A percentile compares a stretch with the other conserved stretches of the same genome.
phyloP scores from a whole-genome alignment of 2,113 vertebrate genomes.

The Cryptotis parvus region DNA sequence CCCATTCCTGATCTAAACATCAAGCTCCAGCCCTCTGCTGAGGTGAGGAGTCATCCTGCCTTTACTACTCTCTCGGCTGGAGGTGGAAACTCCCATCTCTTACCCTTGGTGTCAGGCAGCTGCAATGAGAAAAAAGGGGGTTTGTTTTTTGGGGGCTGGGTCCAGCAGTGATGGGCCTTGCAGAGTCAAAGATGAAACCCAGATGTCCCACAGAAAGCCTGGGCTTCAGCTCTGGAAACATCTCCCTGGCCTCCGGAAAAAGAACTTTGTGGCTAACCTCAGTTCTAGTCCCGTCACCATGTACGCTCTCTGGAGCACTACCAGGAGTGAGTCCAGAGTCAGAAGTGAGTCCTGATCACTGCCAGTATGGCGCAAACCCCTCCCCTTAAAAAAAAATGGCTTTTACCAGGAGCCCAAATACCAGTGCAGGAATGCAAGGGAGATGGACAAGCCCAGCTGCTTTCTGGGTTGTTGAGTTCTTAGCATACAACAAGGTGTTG shows the following conservation, averaged over 20 bases:
- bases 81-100: neutral
- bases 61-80: neutral
- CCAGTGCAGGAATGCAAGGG: neutral
- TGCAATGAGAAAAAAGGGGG: neutral
- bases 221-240: too few species aligned
- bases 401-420: neutral
- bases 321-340: too few species aligned
- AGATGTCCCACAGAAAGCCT: too few species aligned
- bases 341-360: too few species aligned
- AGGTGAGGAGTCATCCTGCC: neutral
- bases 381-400: neutral
- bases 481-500: neutral
- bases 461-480: neutral
- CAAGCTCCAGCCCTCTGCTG: neutral
- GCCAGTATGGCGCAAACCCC: too few species aligned
- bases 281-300: too few species aligned
- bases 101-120: neutral
- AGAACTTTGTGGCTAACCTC: too few species aligned
- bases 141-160: too few species aligned
- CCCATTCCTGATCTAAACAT: neutral
- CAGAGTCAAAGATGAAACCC: too few species aligned
- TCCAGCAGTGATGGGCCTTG: too few species aligned
- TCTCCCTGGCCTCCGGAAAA: too few species aligned
- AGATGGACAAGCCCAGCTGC: neutral
- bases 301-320: too few species aligned